Conservation (phyloP, 2,888 invertebrate species). For the Vesta saturnalis region DNA sequence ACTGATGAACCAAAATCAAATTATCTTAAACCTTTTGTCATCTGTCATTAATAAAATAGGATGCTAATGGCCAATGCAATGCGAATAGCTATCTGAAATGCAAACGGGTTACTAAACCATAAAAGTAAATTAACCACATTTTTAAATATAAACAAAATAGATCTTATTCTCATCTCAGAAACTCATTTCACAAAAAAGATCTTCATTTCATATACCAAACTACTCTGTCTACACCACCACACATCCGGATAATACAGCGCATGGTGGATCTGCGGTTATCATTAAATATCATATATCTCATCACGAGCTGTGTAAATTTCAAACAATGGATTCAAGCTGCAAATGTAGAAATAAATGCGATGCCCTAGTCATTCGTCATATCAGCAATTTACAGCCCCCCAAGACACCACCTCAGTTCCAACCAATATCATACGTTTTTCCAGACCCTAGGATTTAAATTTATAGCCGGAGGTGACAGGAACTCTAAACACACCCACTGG, state of each 20-base stretch:
- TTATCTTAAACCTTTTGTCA: too few species aligned
- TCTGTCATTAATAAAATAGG: constrained; percentile 9
- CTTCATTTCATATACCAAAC: too few species aligned
- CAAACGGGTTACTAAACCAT: too few species aligned
- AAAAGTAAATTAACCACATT: too few species aligned
- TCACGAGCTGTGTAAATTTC: constrained; percentile 5
- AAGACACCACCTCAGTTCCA: neutral
- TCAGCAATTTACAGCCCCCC: too few species aligned
- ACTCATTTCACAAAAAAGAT: constrained; percentile 1
- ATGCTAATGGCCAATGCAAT: constrained; percentile 1
- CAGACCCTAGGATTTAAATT: too few species aligned
- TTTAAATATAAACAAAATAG: constrained; percentile 8
- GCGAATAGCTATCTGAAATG: constrained; percentile 11
- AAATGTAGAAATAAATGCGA: constrained; percentile 14
- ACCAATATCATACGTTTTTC: constrained; percentile 7
- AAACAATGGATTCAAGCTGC: too few species aligned
- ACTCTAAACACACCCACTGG: too few species aligned
- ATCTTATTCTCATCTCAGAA: too few species aligned
- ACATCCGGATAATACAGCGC: too few species aligned
- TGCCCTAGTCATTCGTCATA: constrained; percentile 6
- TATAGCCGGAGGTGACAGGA: too few species aligned
- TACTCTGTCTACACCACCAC: too few species aligned
- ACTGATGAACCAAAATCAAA: constrained; percentile 11
- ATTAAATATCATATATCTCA: constrained; percentile 11
- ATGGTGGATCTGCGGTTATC: constrained; percentile 7